phyloP scores from a whole-genome alignment of 2,797 vertebrate species.

The Acanthurus tractus region DNA sequence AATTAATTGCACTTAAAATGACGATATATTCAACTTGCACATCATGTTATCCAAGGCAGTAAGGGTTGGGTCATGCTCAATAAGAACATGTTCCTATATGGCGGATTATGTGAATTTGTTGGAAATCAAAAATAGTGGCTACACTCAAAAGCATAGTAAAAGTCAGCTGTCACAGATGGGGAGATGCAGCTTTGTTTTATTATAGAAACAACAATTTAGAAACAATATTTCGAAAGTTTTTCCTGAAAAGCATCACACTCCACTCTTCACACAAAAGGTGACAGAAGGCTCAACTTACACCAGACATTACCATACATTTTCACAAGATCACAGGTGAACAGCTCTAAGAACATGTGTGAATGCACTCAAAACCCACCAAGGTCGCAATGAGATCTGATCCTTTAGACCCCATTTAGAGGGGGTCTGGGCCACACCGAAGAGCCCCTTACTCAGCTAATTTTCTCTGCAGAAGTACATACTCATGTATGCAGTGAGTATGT shows the following conservation, averaged over 20 bases:
- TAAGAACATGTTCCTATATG: background rate
- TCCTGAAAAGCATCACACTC: background rate
- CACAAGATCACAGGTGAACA: background rate
- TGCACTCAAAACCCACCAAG: no score
- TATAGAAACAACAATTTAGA: background rate
- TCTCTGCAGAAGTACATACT: background rate
- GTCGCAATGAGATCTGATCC: background rate
- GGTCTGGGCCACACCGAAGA: background rate
- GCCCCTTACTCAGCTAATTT: background rate
- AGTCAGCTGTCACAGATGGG: no score
- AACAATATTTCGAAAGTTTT: background rate
- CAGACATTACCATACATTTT: background rate
- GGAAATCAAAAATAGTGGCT: background rate
- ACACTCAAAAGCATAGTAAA: background rate
- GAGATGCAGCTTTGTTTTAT: background rate
- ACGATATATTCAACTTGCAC: background rate
- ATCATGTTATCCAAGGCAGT: background rate
- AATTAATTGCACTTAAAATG: slow-evolving; percentile 8
- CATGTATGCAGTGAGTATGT: background rate
- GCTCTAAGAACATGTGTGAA: background rate
- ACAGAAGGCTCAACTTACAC: background rate
- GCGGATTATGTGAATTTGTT: background rate
- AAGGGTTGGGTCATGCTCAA: background rate
- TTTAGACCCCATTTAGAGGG: background rate
- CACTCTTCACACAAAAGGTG: background rate